Evolutionary conservation across 2,797 vertebrate species (phyloP), one percentile per base, ranked within the genome.

Genomic region (Gila robusta): DNA sequence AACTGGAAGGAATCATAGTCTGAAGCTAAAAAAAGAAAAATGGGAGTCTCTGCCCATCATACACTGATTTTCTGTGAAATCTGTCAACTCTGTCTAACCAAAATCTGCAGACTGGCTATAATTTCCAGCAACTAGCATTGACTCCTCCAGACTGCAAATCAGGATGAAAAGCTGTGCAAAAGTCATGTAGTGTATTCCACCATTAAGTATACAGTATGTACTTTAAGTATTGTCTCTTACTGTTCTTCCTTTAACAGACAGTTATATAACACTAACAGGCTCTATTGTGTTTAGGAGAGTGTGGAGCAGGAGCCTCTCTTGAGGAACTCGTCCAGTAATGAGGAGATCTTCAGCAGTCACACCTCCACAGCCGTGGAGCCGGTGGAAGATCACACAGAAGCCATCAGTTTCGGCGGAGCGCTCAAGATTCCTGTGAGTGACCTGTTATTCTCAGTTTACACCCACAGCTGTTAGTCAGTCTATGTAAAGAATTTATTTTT

Each of bases 391-490:
- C 91, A 96, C 37, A 90, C 93, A 0, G 92, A 96, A 79, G 97
- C 98, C 92, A 99, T 99, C 91, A 98, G 97, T 91, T 99, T 99
- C 93, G 62, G 94, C 0, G 96, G 94, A 2, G 98, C 98, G 0
- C 97, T 99, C 14, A 90, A 90, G 73, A 99, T 99, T 87, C 98
- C 98, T 0, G 98, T 99, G 92, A 97, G 97, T 92, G 12, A 32
- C 28, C 11, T 67, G n/a, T 32, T n/a, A 23, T 32, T 85, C 54
- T 74, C 49, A 49, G 32, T 28, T 72, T 10, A 44, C 56, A 44
- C 77, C 77, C 77, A 64, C 52, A 56, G 76, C 23, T 67, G 59
- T 66, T 66, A 39, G 35, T 79, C 52, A 59, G 76, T 11, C 4
- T 62, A 76, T 10, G 23, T 17, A 37, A 37, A 59, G 26, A 49